Evolutionary conservation across 2,797 vertebrate species (phyloP), one percentile per base, ranked within the genome.

Genomic region (Pseudomugil gertrudae): DNA sequence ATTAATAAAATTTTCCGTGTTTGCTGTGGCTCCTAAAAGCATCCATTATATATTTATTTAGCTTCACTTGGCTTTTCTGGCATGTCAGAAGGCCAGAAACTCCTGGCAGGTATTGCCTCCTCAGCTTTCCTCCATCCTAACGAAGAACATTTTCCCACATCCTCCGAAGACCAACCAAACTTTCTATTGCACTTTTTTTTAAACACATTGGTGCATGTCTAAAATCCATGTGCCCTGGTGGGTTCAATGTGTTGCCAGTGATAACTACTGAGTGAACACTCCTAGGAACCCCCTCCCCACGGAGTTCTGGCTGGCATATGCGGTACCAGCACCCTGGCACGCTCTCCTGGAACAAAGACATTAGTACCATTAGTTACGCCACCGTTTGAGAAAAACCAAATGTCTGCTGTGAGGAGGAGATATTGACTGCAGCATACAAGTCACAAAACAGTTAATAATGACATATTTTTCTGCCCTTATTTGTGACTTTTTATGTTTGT

Each of bases 281-380:
- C 47, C 4, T 27, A 47, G 47, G 30, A 56, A 62, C 14, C 48
- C 30, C 30, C 23, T 7, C 51, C 52, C 38, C 7, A n/a, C 8
- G 15, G 58, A 27, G 43, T 23, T 33, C 19, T 15, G 53, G 53
- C 50, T 63, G 54, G 64, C 45, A 5, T 13, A 15, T 54, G 57
- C 57, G 59, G 52, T 52, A 66, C 48, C 32, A 54, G 57, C 54
- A 64, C 53, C 43, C 43, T 76, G 79, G 55, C 55, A 59, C 57
- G 19, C 43, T 35, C 52, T 55, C 43, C 53, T 2, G 54, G 43
- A 66, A 68, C 47, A 64, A 61, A 75, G 23, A 72, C 47, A 66
- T 78, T 58, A 57, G 48, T 27, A 13, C 52, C 40, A 58, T 78
- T 69, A 59, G 77, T 80, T 66, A 74, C 64, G 65, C 61, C 52